Evolutionary conservation across 1,140 invertebrate species (phyloP), one percentile per base, ranked within the genome.

Genomic region (Lepidotrigona ventralis): DNA sequence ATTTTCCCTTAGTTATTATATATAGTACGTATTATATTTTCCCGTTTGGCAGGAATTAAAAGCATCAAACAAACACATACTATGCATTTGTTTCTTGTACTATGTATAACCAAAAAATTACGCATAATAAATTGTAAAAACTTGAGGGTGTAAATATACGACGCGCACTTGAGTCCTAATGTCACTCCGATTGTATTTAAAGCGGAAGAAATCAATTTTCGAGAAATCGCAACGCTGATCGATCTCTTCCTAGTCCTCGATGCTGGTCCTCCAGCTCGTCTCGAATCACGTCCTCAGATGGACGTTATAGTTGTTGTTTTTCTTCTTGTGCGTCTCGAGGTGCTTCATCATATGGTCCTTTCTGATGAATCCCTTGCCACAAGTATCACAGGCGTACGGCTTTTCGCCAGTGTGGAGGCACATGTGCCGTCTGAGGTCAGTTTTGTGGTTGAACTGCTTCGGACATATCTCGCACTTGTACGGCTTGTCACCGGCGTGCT

Each of bases 331-430:
- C 39, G 98, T 99, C 78, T 98, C 97, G 77, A 96, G 95, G 93
- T 99, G 98, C 93, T 99, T 99, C 80, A 98, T 95, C 97, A 99
- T 97, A 93, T 99, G 98, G 93, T 99, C 98, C 92, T 98, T 98
- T 74, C 98, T 96, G 86, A 98, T 98, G 93, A 99, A 99, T 39
- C 97, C 97, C 93, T 99, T 99, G 69, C 96, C 95, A 91, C 98
- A 98, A 58, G 95, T 95, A 78, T 96, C 95, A 94, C 98, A 99
- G 70, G 95, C 94, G 92, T 97, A 98, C 21, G 98, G 98, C 91
- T 97, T 98, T 86, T 96, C 95, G 19, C 96, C 97, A 80, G 96
- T 97, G 93, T 99, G 98, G 68, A 98, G 96, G 90, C 97, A 98
- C 94, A 97, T 96, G 92, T 99, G 98, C 66, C 98, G 95, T 29